Percentiles rank a stretch among this genome's conserved stretches.
These are phyloP conservation scores for Pipra filicauda DNA, from an alignment of 2,113 vertebrate species.

Conservation along the genomic window DNA sequence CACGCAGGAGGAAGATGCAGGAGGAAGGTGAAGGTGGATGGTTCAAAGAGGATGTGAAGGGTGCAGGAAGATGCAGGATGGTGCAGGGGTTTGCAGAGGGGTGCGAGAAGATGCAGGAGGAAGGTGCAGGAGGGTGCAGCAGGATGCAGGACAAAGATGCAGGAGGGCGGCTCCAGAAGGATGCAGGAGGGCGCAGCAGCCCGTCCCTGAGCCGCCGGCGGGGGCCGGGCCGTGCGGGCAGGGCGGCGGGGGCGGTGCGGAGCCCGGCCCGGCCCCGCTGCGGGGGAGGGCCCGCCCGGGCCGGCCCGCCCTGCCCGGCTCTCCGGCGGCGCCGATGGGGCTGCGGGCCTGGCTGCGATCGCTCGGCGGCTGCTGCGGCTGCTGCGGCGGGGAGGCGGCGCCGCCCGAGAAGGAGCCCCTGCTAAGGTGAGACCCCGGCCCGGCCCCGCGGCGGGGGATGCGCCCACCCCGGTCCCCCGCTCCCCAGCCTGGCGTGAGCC, in stretches of 20 bases:
- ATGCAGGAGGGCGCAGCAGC: background rate
- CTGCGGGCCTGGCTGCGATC: conserved; percentile 12
- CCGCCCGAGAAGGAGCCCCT: conserved; percentile 41
- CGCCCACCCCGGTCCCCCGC: background rate
- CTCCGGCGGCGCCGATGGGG: background rate
- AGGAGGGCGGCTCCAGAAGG: background rate
- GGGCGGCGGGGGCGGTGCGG: background rate
- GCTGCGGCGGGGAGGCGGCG: background rate
- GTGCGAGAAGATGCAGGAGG: background rate
- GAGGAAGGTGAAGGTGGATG: background rate
- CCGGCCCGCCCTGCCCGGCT: background rate
- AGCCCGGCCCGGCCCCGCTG: background rate
- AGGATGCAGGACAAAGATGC: background rate
- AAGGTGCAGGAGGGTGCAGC: background rate
- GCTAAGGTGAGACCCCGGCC: conserved; percentile 17
- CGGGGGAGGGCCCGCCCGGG: background rate
- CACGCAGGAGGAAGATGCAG: background rate
- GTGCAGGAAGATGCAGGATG: background rate
- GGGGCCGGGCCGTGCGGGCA: too few species aligned
- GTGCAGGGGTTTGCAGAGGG: background rate
- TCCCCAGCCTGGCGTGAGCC: background rate
- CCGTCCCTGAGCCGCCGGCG: too few species aligned
- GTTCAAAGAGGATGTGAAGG: background rate
- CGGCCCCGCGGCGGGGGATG: background rate
- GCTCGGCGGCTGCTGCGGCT: conserved; percentile 8